Conservation (phyloP, 2,113 vertebrate species). For the Prinia subflava region DNA sequence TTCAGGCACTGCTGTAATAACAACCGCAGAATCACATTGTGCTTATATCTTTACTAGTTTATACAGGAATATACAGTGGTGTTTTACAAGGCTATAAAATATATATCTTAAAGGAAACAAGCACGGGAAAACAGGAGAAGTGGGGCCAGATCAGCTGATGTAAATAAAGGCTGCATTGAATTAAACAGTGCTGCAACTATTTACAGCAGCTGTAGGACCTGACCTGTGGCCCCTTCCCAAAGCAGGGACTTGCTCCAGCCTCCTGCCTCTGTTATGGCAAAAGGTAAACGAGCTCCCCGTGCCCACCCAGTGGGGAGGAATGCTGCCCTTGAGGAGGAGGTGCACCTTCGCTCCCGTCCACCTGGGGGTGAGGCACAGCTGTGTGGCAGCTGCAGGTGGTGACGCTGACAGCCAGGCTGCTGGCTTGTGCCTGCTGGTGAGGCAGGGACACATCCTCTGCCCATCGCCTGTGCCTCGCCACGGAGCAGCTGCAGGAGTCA, state of each 20-base stretch:
- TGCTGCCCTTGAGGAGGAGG: neutral
- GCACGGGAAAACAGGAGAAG: slow-evolving; percentile 30
- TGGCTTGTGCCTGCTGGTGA: fast-evolving
- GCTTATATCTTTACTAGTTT: slow-evolving; percentile 30
- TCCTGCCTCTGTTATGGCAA: neutral
- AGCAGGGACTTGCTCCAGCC: neutral
- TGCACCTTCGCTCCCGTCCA: fast-evolving
- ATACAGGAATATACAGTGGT: slow-evolving; percentile 36
- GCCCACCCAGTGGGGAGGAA: neutral
- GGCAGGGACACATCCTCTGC: neutral
- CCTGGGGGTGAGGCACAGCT: neutral
- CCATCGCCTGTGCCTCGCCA: neutral
- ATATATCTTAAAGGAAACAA: slow-evolving; percentile 51
- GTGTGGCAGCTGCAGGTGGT: neutral
- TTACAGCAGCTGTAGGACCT: slow-evolving; percentile 51
- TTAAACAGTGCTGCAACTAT: slow-evolving; percentile 1
- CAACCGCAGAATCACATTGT: neutral
- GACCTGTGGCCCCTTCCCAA: neutral
- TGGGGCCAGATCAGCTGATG: slow-evolving; percentile 50
- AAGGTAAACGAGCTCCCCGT: neutral
- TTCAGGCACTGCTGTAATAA: neutral
- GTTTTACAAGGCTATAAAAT: slow-evolving; percentile 60
- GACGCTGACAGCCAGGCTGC: neutral
- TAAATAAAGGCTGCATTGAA: slow-evolving; percentile 56
- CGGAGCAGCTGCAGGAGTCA: neutral